Base-by-base conservation (phyloP, 64 coral and sea anemone genomes). In the Stichodactyla mertensii region DNA sequence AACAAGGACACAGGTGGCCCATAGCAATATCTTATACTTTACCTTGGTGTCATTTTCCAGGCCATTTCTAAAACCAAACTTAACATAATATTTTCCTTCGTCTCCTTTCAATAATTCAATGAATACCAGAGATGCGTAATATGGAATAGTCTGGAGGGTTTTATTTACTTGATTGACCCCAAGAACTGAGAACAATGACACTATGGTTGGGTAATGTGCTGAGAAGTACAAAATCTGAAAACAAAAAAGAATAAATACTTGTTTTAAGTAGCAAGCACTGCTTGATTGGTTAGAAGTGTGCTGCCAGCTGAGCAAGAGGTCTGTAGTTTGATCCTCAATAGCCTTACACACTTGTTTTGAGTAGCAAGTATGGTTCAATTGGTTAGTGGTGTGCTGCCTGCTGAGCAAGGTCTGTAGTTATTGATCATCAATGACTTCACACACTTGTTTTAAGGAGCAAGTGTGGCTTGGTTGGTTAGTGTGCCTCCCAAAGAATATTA, bases 201-300 rank as follows among this genome's bases (percentile, higher is more conserved):
- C 77, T 56, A 95, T 82, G 20, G 93, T 95, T 14, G 89, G 89
- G 78, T 95, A 95, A 58, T 95, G 93, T 6, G 93, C 89, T 2
- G 93, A 95, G 51, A 91, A 95, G 87, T 95, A 95, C 58, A 86
- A 16, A 9, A 95, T 67, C 93, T 95, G 93, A 70, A 90, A 69
- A 84, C 13, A 0, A 87, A 86, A 84, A n/a, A 55, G 4, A 52
- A 7, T 18, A 64, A 45, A 45, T 2, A 2, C 36, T 1, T 45
- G 36, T 45, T 18, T 62, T 18, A 16, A 0, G 60, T n/a, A 62
- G 60, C 36, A 45, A 45, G 36, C 36, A 36, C 2, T 0, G 31
- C 31, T 36, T 36, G 31, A 36, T 2, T 36, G 31, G 31, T 36
- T 36, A 36, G 31, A 0, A 36, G 31, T 36, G 31, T 36, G 31